Base-by-base conservation (phyloP, 2,888 invertebrate genomes). In the Strigamia transsilvanica region DNA sequence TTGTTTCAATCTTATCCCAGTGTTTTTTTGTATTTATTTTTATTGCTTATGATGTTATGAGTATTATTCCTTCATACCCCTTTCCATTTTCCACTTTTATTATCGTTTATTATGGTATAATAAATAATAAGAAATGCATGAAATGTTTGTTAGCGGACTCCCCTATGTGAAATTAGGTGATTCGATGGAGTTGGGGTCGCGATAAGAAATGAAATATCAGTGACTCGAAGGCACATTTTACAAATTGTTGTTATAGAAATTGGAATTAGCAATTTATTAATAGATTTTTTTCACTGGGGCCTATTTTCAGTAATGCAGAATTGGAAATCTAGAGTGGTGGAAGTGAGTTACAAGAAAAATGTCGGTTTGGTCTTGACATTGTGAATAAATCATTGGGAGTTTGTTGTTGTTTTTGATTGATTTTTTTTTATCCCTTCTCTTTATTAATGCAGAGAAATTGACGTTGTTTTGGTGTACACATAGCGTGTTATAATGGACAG, bases 131-230 rank as follows among this genome's bases (percentile, higher is more conserved):
- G 6, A 56, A 18, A 38, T 38, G 38, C 38, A 38, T 38, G 38
- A 38, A 38, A 38, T 18, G n/a, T 18, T 56, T 56, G 56, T 18
- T 18, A 56, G 56, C 21, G 56, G 56, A 56, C 56, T 56, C 56
- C 56, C 56, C 56, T 18, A 56, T 56, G 56, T 56, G n/a, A 56
- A 56, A 56, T 56, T 18, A 46, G n/a, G 56, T 18, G 56, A 56
- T 56, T 56, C n/a, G 18, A 1, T 46, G 46, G 12, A 46, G 46
- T n/a, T n/a, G 46, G 38, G 18, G 73, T 56, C 56, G 73, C 27
- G 73, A 73, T 73, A 73, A 73, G 73, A 73, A 21, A 73, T 73
- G 73, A 73, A 73, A 73, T 73, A 73, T 73, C 32, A 73, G 12
- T 73, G 27, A 32, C 73, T 73, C 27, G 13, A 12, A 73, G 73